Evolutionary conservation across 2,797 vertebrate species (phyloP).

Genomic region (Delichon dasypus): DNA sequence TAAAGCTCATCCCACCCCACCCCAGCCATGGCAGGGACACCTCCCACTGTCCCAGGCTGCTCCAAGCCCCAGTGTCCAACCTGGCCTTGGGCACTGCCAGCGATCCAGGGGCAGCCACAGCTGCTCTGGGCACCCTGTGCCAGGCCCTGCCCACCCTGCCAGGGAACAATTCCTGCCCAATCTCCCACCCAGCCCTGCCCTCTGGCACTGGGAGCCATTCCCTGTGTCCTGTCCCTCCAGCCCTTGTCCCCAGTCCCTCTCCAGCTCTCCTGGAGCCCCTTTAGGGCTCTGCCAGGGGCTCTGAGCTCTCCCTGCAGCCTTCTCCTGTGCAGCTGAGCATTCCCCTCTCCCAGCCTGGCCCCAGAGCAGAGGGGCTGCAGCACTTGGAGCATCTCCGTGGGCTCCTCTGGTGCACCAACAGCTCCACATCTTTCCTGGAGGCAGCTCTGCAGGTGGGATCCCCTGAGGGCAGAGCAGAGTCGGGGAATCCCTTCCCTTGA

Average conservation of each 20-base stretch:
- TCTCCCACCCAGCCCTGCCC: not conserved
- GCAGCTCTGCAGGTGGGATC: not conserved
- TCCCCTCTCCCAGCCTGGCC: not conserved
- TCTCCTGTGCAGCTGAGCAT: not conserved
- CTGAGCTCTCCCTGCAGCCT: not conserved
- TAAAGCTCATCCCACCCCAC: rapidly evolving
- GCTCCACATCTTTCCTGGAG: not conserved
- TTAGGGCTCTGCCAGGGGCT: rapidly evolving
- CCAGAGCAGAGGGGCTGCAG: not conserved
- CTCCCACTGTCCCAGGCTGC: not conserved
- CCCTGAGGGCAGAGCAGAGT: not conserved
- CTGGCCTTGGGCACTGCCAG: not conserved
- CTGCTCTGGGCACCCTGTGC: not conserved
- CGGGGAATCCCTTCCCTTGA: not conserved
- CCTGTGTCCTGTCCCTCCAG: not conserved
- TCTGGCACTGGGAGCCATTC: not conserved
- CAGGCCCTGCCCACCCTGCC: not conserved
- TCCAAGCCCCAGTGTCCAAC: not conserved
- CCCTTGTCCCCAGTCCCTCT: not conserved
- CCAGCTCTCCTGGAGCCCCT: not conserved
- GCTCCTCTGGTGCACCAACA: not conserved
- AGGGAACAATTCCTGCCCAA: not conserved
- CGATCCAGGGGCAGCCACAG: not conserved
- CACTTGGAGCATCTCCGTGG: rapidly evolving
- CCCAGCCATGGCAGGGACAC: not conserved